Conservation (phyloP, 2,797 vertebrate species). For the Trichosurus vulpecula region DNA sequence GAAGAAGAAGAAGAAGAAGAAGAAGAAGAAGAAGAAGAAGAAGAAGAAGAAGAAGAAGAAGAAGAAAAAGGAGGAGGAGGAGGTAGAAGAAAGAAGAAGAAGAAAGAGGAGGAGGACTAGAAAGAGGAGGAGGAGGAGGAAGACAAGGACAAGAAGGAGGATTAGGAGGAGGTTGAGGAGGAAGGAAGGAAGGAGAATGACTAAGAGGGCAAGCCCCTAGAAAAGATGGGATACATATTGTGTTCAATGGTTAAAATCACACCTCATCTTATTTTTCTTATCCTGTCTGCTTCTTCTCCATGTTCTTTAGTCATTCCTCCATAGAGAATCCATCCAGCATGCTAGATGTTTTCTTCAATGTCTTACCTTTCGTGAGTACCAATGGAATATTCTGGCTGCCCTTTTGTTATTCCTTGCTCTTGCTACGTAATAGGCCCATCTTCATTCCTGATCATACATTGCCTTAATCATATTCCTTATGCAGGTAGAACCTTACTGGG, state of each 20-base stretch:
- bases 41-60: too few species aligned
- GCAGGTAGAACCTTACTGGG: not conserved
- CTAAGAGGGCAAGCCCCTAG: not conserved
- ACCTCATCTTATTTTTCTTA: not conserved
- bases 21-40: too few species aligned
- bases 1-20: too few species aligned
- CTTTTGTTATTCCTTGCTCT: not conserved
- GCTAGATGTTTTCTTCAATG: not conserved
- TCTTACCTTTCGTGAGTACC: not conserved
- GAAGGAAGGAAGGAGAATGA: not conserved
- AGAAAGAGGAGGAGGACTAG: too few species aligned
- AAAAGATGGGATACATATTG: not conserved
- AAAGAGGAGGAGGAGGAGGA: accelerated
- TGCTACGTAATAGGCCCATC: not conserved
- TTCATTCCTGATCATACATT: not conserved
- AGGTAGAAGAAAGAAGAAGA: too few species aligned
- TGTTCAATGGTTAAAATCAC: not conserved
- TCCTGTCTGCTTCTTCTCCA: not conserved
- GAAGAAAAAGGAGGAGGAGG: too few species aligned
- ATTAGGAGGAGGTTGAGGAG: accelerated
- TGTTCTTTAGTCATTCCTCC: not conserved
- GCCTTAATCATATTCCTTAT: not conserved
- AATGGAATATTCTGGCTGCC: not conserved
- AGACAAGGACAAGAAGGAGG: accelerated
- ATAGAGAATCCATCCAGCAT: not conserved